phyloP scores from a whole-genome alignment of 2,797 vertebrate genomes.

The Saxicola maurus region DNA sequence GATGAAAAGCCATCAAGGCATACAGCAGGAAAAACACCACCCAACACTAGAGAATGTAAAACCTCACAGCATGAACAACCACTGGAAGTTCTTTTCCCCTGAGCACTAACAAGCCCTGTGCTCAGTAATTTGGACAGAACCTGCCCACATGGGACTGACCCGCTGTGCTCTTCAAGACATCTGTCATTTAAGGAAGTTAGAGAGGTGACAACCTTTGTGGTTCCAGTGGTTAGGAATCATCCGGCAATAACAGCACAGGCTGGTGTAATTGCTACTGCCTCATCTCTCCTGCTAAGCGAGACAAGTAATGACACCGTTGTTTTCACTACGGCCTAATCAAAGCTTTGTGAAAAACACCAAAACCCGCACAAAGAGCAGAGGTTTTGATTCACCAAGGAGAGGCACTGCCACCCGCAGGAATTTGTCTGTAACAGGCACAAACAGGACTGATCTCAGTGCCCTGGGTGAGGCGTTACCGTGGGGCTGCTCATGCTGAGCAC shows the following conservation, averaged over 20 bases:
- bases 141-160: accelerated
- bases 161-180: background rate
- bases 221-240: background rate
- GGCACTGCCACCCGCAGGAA: background rate
- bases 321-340: background rate
- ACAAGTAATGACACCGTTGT: background rate
- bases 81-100: background rate
- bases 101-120: background rate
- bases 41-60: background rate
- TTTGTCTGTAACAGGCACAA: background rate
- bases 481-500: background rate
- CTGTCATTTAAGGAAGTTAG: background rate
- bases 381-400: background rate
- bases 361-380: background rate
- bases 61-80: background rate
- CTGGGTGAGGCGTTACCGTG: accelerated
- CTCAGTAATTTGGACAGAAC: background rate
- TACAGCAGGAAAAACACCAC: background rate
- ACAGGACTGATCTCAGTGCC: background rate
- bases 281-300: background rate
- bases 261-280: background rate
- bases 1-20: background rate
- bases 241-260: background rate
- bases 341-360: background rate
- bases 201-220: background rate